phyloP scores from a whole-genome alignment of 2,113 vertebrate species.

The Corapipo altera region DNA sequence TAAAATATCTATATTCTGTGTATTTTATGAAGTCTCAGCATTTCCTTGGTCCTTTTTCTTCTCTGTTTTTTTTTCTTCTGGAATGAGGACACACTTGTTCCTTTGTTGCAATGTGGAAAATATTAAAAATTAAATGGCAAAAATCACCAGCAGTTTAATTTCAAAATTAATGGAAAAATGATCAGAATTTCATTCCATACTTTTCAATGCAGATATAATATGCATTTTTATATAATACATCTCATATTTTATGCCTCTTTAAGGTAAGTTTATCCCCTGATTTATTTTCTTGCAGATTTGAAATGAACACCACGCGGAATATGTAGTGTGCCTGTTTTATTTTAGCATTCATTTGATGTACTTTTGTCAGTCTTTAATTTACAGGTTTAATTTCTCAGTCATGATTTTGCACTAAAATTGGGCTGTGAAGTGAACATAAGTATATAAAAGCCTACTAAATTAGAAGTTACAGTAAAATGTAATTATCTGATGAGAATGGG shows the following conservation, averaged over 20 bases:
- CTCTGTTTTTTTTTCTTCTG: background rate
- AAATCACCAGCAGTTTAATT: background rate
- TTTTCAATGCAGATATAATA: background rate
- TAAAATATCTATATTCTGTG: background rate
- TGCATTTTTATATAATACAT: background rate
- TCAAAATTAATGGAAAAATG: background rate
- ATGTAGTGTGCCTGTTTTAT: background rate
- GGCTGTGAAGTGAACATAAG: background rate
- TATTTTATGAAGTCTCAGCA: background rate
- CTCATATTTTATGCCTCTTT: background rate
- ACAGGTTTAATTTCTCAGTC: background rate
- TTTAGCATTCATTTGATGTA: background rate
- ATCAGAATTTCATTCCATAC: background rate
- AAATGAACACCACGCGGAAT: background rate
- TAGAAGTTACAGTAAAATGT: background rate
- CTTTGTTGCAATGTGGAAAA: background rate
- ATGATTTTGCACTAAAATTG: background rate
- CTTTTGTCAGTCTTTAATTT: background rate
- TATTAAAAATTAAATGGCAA: background rate
- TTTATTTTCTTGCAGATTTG: background rate
- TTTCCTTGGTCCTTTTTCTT: background rate
- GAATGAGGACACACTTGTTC: background rate
- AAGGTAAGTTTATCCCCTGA: background rate
- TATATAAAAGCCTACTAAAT: background rate
- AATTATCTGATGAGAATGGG: background rate